A percentile compares a stretch with the other conserved stretches of the same genome.
Conservation (phyloP, 2,797 vertebrate species). For the Onychomys torridus region DNA sequence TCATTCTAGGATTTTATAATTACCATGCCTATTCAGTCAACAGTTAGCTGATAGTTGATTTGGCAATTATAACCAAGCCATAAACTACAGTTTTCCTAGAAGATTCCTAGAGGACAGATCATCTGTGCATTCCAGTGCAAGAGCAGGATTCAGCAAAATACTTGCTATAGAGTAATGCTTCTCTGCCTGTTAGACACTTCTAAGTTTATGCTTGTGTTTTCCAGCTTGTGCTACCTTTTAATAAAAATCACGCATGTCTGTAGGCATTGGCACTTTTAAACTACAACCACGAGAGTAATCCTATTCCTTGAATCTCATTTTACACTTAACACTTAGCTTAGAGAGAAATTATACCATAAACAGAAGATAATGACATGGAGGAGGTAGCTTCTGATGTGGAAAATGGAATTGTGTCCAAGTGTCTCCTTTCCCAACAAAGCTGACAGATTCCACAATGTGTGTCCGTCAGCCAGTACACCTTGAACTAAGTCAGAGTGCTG, state of each 20-base stretch:
- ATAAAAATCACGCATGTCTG: not conserved
- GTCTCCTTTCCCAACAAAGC: not conserved
- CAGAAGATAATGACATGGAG: not conserved
- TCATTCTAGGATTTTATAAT: not conserved
- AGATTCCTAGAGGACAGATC: not conserved
- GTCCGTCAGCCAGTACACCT: conserved; percentile 30
- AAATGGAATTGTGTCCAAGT: not conserved
- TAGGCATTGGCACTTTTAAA: not conserved
- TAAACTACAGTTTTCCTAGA: not conserved
- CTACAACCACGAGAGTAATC: not conserved
- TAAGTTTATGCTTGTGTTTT: not conserved
- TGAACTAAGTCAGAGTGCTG: conserved; percentile 16
- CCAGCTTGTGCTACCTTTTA: not conserved
- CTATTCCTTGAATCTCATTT: not conserved
- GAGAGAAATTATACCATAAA: not conserved
- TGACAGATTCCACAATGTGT: not conserved
- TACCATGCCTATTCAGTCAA: not conserved
- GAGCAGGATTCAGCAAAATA: not conserved
- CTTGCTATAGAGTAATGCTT: not conserved
- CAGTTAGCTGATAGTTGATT: not conserved
- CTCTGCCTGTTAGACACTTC: not conserved
- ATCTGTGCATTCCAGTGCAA: not conserved
- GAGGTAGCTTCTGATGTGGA: not conserved
- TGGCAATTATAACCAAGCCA: not conserved
- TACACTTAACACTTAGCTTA: not conserved